Base-by-base conservation (phyloP, 1,140 invertebrate species). In the Papilio xuthus region DNA sequence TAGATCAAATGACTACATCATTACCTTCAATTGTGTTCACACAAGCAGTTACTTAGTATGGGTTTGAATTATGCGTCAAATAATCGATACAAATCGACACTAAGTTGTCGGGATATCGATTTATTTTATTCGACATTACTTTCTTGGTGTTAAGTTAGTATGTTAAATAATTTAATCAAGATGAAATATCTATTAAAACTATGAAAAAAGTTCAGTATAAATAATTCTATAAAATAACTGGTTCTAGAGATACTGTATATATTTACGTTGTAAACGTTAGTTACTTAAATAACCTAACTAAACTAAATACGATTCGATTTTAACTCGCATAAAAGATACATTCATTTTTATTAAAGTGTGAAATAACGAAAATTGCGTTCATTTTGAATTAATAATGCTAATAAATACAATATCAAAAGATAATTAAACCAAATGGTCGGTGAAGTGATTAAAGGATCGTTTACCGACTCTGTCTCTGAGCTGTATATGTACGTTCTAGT, bases 1-100 rank as follows among this genome's bases (percentile, higher is more conserved):
- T 76, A 76, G 53, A 76, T 76, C 74, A 76, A 42, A 76, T 53
- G 53, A 63, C 20, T 13, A 28, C 63, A 37, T 76, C 37, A 76
- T 76, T 76, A 76, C 74, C 74, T 53, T 63, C 74, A 56, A 76
- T 76, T 76, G 74, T 76, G 53, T 76, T 63, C 74, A 76, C 20
- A 60, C 74, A 60, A 76, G 20, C 23, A 28, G 53, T 20, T 60
- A 76, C 53, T 60, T 76, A 76, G 53, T 76, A n/a, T 76, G 10
- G 53, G 37, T 60, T 60, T 23, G 32, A 23, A 18, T 60, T 23
- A 76, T 20, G 32, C 2, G 28, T 76, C 53, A 8, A 60, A 76
- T 41, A 41, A 53, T 53, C 50, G 50, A 53, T n/a, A 53, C 50
- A 53, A 53, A 47, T 10, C 50, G n/a, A n/a, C n/a, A n/a, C n/a